Conservation (phyloP, 2,797 vertebrate species). For the Sebastolobus alascanus region DNA sequence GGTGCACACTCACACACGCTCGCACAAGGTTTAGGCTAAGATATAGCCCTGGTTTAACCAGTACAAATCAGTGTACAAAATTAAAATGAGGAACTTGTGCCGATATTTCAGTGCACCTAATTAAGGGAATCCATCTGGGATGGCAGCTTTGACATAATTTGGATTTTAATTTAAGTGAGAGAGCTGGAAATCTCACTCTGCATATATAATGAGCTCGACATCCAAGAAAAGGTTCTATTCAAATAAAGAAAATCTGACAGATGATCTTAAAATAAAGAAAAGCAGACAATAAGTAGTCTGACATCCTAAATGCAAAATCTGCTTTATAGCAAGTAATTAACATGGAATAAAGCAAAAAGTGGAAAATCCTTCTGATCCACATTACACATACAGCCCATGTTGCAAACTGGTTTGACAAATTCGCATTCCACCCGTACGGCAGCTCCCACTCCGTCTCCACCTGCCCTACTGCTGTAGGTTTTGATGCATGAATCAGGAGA, state of each 20-base stretch:
- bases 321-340: background rate
- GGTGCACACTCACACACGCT: conserved; percentile 42
- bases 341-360: background rate
- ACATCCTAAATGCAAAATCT: background rate
- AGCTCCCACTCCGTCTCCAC: conserved; percentile 1
- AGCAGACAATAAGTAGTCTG: background rate
- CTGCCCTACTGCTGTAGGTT: conserved; percentile 12
- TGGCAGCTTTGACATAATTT: conserved; percentile 41
- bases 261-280: conserved; percentile 11
- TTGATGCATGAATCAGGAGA: conserved; percentile 63
- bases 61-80: conserved; percentile 19
- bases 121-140: conserved; percentile 54
- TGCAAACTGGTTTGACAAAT: conserved; percentile 14
- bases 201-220: conserved; percentile 11
- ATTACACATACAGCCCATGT: background rate
- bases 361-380: background rate
- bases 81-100: conserved; percentile 24
- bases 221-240: background rate
- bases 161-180: conserved; percentile 32
- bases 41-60: conserved; percentile 39
- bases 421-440: background rate
- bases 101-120: conserved; percentile 50
- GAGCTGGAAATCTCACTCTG: conserved; percentile 6
- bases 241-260: background rate
- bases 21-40: conserved; percentile 49